These are phyloP conservation scores for Drosophila parvula DNA, from an alignment of 1,140 invertebrate species.

Conservation along the genomic window DNA sequence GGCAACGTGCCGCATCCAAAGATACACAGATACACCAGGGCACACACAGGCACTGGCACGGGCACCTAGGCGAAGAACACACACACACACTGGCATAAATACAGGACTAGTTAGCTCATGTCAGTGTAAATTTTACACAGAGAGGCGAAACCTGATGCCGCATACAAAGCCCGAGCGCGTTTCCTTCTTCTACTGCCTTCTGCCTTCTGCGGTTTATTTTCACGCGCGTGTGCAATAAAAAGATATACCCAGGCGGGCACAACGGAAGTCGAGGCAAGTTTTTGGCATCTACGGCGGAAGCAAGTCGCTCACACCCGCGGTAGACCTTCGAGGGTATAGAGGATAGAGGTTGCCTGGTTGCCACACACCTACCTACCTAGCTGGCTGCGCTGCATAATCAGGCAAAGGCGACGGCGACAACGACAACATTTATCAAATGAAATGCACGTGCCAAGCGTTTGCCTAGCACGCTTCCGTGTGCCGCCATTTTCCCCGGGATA, in stretches of 20 bases:
- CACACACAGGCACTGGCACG: constrained; percentile 2
- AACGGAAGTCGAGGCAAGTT: constrained; percentile 69
- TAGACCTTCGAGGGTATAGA: constrained; percentile 1
- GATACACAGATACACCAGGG: constrained; percentile 33
- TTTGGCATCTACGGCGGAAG: constrained; percentile 56
- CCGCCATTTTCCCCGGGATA: constrained; percentile 41
- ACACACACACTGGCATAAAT: constrained; percentile 27
- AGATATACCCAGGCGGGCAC: constrained; percentile 59
- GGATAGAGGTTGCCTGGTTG: neutral
- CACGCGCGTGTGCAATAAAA: constrained; percentile 73
- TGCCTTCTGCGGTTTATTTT: constrained; percentile 69
- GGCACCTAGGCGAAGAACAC: constrained; percentile 4
- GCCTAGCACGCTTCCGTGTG: constrained; percentile 65
- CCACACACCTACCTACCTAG: constrained; percentile 8
- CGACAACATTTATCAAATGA: constrained; percentile 77
- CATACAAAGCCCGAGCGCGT: constrained; percentile 53
- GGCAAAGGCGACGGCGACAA: constrained; percentile 65
- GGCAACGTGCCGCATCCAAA: constrained; percentile 62
- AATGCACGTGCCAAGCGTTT: constrained; percentile 78
- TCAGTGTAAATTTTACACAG: constrained; percentile 79
- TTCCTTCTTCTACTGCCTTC: neutral
- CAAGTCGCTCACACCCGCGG: constrained; percentile 12
- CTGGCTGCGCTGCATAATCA: constrained; percentile 70
- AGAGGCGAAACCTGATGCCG: constrained; percentile 70
- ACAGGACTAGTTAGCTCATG: constrained; percentile 74